Evolutionary conservation across 2,797 vertebrate genomes (phyloP), one percentile per base, ranked within the genome.

Genomic region (Alauda arvensis): DNA sequence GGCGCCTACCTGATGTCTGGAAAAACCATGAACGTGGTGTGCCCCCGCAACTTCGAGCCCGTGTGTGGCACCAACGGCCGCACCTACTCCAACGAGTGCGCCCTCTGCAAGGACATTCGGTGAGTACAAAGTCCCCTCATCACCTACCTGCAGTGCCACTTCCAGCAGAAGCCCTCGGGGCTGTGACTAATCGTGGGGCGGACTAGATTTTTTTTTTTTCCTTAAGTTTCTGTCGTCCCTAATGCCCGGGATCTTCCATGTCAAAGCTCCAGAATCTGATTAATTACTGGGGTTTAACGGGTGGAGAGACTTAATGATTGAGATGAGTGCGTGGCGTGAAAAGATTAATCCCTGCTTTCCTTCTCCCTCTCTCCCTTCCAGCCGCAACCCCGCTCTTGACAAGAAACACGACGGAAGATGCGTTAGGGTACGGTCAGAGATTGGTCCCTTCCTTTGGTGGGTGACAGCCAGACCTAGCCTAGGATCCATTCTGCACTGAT

Each of bases 41-140:
- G 94, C 20, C 66, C 92, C 42, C 85, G 72, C 59, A 29, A 37
- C 79, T 94, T 72, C 3, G 11, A 62, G 7, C 92, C 92, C 0
- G 84, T 93, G 48, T 95, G 94, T 0, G 94, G 93, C 42, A 95
- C 91, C 6, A 40, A 95, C 0, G 31, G 23, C 2, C 18, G 90
- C 48, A 95, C 94, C 70, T 95, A 95, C 56, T 42, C 92, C 83
- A 95, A 94, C 0, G 92, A 94, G 84, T 95, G 93, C 70, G 13
- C 53, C 34, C 94, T 94, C 77, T 94, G 94, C 79, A 78, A 0
- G 18, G 79, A 63, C 9, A 3, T 83, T 13, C 0, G 85, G 94
- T 95, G 79, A 94, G 94, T 92, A 67, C 2, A 25, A 55, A 19
- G 28, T 24, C 68, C 77, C 68, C 43, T 1, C 1, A 8, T 7